These are phyloP conservation scores for Exocentrus adspersus DNA, from an alignment of 2,888 invertebrate species.

Conservation along the genomic window DNA sequence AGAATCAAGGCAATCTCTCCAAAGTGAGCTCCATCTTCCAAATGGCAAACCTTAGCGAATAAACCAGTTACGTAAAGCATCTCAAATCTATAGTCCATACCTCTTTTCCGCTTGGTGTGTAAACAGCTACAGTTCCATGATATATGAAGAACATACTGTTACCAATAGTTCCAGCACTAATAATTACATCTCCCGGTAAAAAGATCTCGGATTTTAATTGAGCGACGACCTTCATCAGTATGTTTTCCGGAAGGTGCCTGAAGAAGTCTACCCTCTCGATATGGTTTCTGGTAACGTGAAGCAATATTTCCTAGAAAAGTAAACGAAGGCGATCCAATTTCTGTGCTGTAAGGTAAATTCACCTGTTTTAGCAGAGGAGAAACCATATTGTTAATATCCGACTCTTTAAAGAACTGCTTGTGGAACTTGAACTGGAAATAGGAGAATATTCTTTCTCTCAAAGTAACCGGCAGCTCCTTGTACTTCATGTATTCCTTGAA, in stretches of 20 bases:
- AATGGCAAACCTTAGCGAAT: slow-evolving; percentile 61
- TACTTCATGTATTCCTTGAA: slow-evolving; percentile 62
- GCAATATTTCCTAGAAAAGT: slow-evolving; percentile 55
- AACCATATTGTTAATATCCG: slow-evolving; percentile 57
- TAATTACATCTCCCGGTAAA: slow-evolving; percentile 60
- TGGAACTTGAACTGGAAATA: slow-evolving; percentile 62
- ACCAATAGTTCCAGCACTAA: slow-evolving; percentile 57
- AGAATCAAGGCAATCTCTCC: slow-evolving; percentile 64
- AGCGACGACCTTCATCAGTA: slow-evolving; percentile 10
- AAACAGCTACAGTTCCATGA: slow-evolving; percentile 64
- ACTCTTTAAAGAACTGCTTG: slow-evolving; percentile 60
- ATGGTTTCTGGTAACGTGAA: slow-evolving; percentile 57
- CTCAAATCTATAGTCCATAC: too few relatives aligned
- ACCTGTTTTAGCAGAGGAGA: slow-evolving; percentile 33
- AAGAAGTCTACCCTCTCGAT: slow-evolving; percentile 60
- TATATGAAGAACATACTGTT: slow-evolving; percentile 61
- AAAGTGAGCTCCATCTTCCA: slow-evolving; percentile 64
- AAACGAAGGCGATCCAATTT: background rate
- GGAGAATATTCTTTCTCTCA: slow-evolving; percentile 57
- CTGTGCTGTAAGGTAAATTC: background rate
- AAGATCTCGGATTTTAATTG: slow-evolving; percentile 54
- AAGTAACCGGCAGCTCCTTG: slow-evolving; percentile 60
- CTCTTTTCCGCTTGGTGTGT: slow-evolving; percentile 60
- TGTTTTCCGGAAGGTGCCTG: slow-evolving; percentile 40
- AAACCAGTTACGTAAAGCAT: too few relatives aligned